Percentiles rank a stretch among this genome's conserved stretches.
These are phyloP conservation scores for Falco columbarius DNA, from an alignment of 2,797 vertebrate species.

Conservation along the genomic window DNA sequence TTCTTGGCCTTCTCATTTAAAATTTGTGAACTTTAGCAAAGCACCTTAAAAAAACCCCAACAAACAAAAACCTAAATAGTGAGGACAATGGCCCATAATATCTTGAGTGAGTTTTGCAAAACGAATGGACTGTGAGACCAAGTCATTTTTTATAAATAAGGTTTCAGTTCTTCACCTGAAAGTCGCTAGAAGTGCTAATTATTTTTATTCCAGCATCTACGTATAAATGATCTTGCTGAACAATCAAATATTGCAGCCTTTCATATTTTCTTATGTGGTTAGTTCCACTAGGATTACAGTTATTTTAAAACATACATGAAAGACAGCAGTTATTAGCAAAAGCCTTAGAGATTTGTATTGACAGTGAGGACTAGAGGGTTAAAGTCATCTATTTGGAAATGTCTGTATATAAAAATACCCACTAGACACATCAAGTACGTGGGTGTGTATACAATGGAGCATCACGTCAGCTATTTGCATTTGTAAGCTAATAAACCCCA, in stretches of 20 bases:
- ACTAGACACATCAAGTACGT: not conserved
- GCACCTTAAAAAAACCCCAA: not conserved
- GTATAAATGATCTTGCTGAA: not conserved
- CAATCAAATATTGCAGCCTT: not conserved
- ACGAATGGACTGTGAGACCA: not conserved
- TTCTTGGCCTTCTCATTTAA: not conserved
- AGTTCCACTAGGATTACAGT: not conserved
- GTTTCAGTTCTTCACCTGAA: not conserved
- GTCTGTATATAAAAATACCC: not conserved
- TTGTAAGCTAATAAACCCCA: not conserved
- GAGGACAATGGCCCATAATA: not conserved
- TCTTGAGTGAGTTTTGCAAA: not conserved
- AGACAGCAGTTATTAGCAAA: not conserved
- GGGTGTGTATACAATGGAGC: not conserved
- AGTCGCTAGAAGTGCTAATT: not conserved
- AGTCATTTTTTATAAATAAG: not conserved
- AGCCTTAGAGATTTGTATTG: not conserved
- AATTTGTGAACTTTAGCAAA: not conserved
- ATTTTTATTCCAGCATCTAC: not conserved
- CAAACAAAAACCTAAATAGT: not conserved
- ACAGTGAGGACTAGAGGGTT: not conserved
- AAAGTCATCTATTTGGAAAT: constrained; percentile 19
- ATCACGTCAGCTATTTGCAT: not conserved
- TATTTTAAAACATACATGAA: constrained; percentile 31
- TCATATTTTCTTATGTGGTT: not conserved